Percentiles rank a stretch among this genome's conserved stretches.
These are phyloP conservation scores for Sebastiscus tertius DNA, from an alignment of 2,797 vertebrate species.

Conservation along the genomic window DNA sequence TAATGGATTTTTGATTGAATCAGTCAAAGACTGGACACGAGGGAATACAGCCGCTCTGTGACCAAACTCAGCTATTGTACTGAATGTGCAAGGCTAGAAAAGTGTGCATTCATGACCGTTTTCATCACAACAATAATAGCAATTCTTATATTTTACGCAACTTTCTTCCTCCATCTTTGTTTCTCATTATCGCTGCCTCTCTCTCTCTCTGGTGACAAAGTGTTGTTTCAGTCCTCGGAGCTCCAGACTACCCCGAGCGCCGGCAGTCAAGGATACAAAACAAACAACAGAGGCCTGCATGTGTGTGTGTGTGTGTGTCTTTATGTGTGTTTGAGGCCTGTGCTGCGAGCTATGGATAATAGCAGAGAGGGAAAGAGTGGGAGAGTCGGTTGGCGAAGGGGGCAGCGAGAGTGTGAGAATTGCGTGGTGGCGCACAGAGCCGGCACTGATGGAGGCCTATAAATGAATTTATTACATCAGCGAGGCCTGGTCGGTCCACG, in stretches of 20 bases:
- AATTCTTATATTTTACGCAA: neutral
- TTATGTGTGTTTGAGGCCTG: neutral
- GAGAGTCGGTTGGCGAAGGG: conserved; percentile 18
- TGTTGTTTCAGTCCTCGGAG: conserved; percentile 37
- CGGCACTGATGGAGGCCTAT: conserved; percentile 38
- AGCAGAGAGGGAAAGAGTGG: conserved; percentile 15
- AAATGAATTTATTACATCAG: conserved; percentile 73
- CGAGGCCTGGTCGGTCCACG: conserved; percentile 34
- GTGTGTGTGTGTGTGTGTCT: conserved; percentile 23
- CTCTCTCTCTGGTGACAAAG: conserved; percentile 15
- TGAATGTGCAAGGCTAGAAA: no score
- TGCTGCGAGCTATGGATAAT: conserved; percentile 46
- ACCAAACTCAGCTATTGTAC: neutral
- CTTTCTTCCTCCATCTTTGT: neutral
- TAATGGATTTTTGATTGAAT: conserved; percentile 49
- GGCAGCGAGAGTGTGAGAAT: conserved; percentile 70
- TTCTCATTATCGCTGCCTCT: neutral
- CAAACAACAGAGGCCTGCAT: conserved; percentile 62
- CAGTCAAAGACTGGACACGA: conserved; percentile 29
- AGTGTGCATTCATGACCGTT: neutral
- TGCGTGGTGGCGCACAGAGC: conserved; percentile 62
- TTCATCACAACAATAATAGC: neutral
- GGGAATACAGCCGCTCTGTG: neutral
- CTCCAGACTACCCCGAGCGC: conserved; percentile 24
- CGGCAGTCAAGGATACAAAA: conserved; percentile 79